Base-by-base conservation (phyloP, 2,888 invertebrate species). In the Philopedon plagiatum region DNA sequence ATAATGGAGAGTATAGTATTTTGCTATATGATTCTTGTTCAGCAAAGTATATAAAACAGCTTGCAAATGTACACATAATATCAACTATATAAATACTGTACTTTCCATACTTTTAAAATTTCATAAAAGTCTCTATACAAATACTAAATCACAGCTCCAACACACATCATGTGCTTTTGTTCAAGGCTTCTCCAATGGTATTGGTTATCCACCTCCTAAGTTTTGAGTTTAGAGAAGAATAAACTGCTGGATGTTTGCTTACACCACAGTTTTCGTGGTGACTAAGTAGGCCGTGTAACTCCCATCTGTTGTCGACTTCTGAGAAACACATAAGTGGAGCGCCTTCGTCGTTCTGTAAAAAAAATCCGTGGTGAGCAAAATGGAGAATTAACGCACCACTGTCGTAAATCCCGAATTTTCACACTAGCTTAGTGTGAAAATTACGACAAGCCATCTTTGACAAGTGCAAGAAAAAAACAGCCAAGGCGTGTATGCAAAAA, bases 301-400 rank as follows among this genome's bases (percentile, higher is more conserved):
- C 89, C 90, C 90, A 91, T 60, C 85, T 84, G 84, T 84, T 18
- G 79, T 77, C 65, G 7, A 23, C 13, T 67, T 88, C 87, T 49
- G 86, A 87, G 78, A 87, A 85, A 78, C 91, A 91, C 88, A 91
- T 89, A 66, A 91, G 78, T 8, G 91, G 90, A 18, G 90, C 89
- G n/a, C 91, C 91, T 83, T 90, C 90, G 77, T 91, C 90, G 77
- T 90, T 90, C 91, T 91, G 78, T 60, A 86, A 85, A 74, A 63
- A 46, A 68, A 44, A n/a, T n/a, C n/a, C n/a, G n/a, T n/a, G n/a
- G n/a, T n/a, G n/a, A n/a, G n/a, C n/a, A n/a, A n/a, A n/a, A n/a
- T n/a, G n/a, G n/a, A n/a, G n/a, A n/a, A n/a, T n/a, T n/a, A n/a
- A n/a, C n/a, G n/a, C n/a, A n/a, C n/a, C n/a, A n/a, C n/a, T n/a